Base-by-base conservation (phyloP, 2,113 vertebrate genomes). In the Pterocles orientalis region DNA sequence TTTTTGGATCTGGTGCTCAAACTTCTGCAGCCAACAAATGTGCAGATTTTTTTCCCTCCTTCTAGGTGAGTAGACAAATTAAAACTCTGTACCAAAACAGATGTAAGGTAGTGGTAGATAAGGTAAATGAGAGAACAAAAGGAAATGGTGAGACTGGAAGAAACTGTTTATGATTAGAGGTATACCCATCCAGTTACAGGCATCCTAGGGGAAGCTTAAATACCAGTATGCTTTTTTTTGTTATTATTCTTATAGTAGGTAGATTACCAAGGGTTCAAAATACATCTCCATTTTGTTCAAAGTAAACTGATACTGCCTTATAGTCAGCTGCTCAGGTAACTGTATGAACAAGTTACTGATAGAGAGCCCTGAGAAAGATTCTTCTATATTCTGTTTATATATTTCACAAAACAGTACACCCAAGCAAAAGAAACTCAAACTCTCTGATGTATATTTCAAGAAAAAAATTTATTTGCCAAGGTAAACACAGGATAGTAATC, bases 371-470 rank as follows among this genome's bases (percentile, higher is more conserved):
- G 33, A 82, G 56, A 57, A 11, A 57, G 57, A 73, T 92, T 91
- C 91, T 91, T 92, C 64, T 90, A 23, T 73, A 39, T 86, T 85
- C n/a, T 69, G 11, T 86, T 88, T 92, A 76, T 48, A 7, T 58
- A 31, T 82, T 90, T 68, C 47, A 90, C 88, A 85, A 92, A 89
- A 47, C 61, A 80, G 31, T 64, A 39, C 75, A 93, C 96, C 72
- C 96, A 41, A 96, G 50, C 66, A 96, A 90, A 94, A 82, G 53
- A 80, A 88, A 64, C 34, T 51, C 45, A 85, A 54, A 51, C 23
- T 48, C 12, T 78, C 78, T 88, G 80, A 85, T 53, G n/a, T 31
- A 23, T 54, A 50, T 66, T 97, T 95, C 34, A 94, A 96, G 48
- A 34, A 95, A 80, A 83, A 95, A 28, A 0, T 87, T 41, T 95